phyloP scores from a whole-genome alignment of 1,140 invertebrate genomes.

The Halyomorpha halys region DNA sequence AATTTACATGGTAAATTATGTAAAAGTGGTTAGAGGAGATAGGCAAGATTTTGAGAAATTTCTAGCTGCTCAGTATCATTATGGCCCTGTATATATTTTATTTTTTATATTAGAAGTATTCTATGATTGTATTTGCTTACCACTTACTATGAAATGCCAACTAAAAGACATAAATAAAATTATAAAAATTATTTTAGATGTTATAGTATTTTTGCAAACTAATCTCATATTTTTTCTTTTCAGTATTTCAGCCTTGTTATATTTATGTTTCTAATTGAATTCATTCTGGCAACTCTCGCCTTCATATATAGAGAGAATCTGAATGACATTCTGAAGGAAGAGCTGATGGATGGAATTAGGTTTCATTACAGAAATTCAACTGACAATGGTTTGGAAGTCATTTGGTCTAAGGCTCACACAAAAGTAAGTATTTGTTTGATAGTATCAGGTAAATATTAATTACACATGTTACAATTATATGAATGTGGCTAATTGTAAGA shows the following conservation, averaged over 20 bases:
- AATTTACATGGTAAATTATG: no score
- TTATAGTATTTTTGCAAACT: background rate
- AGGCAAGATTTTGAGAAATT: no score
- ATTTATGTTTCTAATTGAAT: constrained; percentile 65
- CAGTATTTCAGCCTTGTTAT: constrained; percentile 79
- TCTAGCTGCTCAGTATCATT: no score
- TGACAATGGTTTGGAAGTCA: constrained; percentile 45
- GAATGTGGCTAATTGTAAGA: no score
- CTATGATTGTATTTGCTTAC: no score
- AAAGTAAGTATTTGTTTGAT: constrained; percentile 41
- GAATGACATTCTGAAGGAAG: constrained; percentile 48
- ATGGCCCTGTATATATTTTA: no score
- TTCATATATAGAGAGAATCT: constrained; percentile 65
- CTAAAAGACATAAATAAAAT: no score
- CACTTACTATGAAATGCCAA: no score
- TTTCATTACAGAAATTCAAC: constrained; percentile 48
- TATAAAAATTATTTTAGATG: no score
- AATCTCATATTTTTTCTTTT: constrained; percentile 32
- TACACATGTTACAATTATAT: no score
- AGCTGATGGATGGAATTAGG: constrained; percentile 56
- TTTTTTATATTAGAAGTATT: no score
- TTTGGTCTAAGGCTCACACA: constrained; percentile 64
- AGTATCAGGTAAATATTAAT: background rate
- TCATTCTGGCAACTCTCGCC: constrained; percentile 61
- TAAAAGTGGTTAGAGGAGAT: no score